Percentiles rank a stretch among this genome's conserved stretches.
Evolutionary conservation across 1,140 invertebrate genomes (phyloP).

Genomic region (Drosophila nikananu): DNA sequence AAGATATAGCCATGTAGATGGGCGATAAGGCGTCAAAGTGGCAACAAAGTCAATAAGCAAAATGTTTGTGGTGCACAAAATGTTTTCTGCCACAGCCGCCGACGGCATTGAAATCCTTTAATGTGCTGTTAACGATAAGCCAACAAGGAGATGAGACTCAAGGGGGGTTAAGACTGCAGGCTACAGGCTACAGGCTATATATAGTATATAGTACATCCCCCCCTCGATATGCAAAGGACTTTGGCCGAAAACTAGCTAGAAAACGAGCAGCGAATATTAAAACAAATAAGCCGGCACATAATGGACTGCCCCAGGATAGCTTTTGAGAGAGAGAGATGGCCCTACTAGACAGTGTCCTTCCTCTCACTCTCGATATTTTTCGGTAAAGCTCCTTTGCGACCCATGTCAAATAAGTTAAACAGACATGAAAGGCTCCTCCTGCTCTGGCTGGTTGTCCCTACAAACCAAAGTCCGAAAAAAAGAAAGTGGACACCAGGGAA

Average conservation of each 20-base stretch:
- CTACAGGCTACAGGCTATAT: not conserved
- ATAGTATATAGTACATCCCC: slow-evolving; percentile 7
- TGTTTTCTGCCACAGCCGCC: slow-evolving; percentile 54
- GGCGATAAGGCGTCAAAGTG: slow-evolving; percentile 71
- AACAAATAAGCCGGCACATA: slow-evolving; percentile 77
- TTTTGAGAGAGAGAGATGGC: slow-evolving; percentile 9
- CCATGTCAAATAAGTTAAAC: slow-evolving; percentile 78
- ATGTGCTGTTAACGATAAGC: slow-evolving; percentile 81
- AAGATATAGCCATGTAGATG: slow-evolving; percentile 53
- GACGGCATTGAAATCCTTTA: slow-evolving; percentile 75
- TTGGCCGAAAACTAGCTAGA: slow-evolving; percentile 67
- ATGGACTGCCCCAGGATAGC: slow-evolving; percentile 63
- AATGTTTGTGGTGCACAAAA: slow-evolving; percentile 48
- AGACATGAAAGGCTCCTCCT: slow-evolving; percentile 53
- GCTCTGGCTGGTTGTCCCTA: slow-evolving; percentile 32
- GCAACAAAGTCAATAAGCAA: slow-evolving; percentile 66
- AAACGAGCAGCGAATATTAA: slow-evolving; percentile 80
- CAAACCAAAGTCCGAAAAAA: slow-evolving; percentile 34
- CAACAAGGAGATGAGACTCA: slow-evolving; percentile 16
- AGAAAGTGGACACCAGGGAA: slow-evolving; percentile 47
- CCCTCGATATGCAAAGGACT: slow-evolving; percentile 68
- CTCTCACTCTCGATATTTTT: slow-evolving; percentile 13
- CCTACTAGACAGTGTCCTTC: slow-evolving; percentile 8
- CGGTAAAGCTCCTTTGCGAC: slow-evolving; percentile 40
- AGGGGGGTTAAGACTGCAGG: not conserved